Conservation (phyloP, 2,888 invertebrate genomes). For the Fragum fragum region DNA sequence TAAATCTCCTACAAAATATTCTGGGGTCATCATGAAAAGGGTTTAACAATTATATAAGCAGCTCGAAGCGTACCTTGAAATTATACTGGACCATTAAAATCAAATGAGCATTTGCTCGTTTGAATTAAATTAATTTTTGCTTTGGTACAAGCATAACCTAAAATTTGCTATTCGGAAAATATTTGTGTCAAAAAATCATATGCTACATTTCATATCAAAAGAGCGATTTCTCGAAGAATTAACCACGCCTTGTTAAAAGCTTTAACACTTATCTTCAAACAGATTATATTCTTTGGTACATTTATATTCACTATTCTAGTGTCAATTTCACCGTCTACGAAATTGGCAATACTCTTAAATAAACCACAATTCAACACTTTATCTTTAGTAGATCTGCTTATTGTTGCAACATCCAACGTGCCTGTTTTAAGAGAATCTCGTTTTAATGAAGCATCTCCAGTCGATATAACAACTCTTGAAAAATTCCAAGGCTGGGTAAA, state of each 20-base stretch:
- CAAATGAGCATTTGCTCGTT: too few species aligned
- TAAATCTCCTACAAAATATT: too few species aligned
- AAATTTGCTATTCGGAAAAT: too few species aligned
- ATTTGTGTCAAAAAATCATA: too few species aligned
- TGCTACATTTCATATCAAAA: too few species aligned
- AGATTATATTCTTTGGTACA: slow-evolving; percentile 29
- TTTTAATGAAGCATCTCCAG: slow-evolving; percentile 47
- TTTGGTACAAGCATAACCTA: too few species aligned
- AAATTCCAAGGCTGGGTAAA: slow-evolving; percentile 66
- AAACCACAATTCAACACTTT: slow-evolving; percentile 4
- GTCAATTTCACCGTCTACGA: slow-evolving; percentile 55
- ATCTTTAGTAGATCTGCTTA: neutral
- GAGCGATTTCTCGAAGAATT: slow-evolving; percentile 34
- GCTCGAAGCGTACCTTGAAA: too few species aligned
- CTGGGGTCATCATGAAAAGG: too few species aligned
- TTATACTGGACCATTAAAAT: too few species aligned
- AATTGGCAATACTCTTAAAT: neutral
- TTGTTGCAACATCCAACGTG: slow-evolving; percentile 15
- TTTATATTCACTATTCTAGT: slow-evolving; percentile 39
- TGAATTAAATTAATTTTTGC: too few species aligned
- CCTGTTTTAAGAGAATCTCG: slow-evolving; percentile 24
- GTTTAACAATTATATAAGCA: too few species aligned
- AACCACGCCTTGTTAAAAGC: slow-evolving; percentile 27
- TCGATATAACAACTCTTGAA: slow-evolving; percentile 62
- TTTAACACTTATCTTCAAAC: slow-evolving; percentile 22